Evolutionary conservation across 2,888 invertebrate genomes (phyloP).

Genomic region (Chloroclysta siterata): DNA sequence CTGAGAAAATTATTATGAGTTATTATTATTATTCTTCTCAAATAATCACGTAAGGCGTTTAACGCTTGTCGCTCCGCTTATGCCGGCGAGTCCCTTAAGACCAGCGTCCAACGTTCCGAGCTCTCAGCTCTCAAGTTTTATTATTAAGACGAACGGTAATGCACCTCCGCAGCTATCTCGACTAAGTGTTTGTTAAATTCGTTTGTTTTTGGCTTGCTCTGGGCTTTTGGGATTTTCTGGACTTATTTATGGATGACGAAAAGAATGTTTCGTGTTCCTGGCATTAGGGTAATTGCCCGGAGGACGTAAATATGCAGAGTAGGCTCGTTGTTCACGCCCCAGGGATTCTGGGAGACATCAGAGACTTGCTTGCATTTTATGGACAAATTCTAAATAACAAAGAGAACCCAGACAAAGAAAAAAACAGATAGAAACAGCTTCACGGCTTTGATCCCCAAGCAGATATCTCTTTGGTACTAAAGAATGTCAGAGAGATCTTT

Average conservation of each 20-base stretch:
- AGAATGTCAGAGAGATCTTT: too few species aligned
- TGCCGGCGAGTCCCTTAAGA: conserved; percentile 4
- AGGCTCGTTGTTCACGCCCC: conserved; percentile 12
- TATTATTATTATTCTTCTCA: too few species aligned
- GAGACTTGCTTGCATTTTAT: conserved; percentile 13
- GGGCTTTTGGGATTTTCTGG: conserved; percentile 9
- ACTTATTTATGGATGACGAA: conserved; percentile 17
- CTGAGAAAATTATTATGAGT: too few species aligned
- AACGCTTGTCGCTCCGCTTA: conserved; percentile 8
- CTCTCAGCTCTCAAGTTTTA: conserved; percentile 26
- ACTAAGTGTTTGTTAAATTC: conserved; percentile 35
- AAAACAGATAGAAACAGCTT: too few species aligned
- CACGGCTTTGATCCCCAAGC: too few species aligned
- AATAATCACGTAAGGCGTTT: background rate
- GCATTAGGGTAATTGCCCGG: conserved; percentile 23
- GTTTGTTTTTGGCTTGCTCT: conserved; percentile 35
- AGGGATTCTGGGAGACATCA: conserved; percentile 9
- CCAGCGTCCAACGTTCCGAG: conserved; percentile 1
- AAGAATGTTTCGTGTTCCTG: conserved; percentile 18
- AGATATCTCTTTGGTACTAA: too few species aligned
- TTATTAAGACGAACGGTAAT: conserved; percentile 38
- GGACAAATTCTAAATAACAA: background rate
- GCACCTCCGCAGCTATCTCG: conserved; percentile 33
- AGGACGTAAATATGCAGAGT: conserved; percentile 24
- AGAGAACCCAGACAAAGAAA: too few species aligned